Evolutionary conservation across 2,797 vertebrate species (phyloP), one percentile per base, ranked within the genome.

Genomic region (Microtus californicus): DNA sequence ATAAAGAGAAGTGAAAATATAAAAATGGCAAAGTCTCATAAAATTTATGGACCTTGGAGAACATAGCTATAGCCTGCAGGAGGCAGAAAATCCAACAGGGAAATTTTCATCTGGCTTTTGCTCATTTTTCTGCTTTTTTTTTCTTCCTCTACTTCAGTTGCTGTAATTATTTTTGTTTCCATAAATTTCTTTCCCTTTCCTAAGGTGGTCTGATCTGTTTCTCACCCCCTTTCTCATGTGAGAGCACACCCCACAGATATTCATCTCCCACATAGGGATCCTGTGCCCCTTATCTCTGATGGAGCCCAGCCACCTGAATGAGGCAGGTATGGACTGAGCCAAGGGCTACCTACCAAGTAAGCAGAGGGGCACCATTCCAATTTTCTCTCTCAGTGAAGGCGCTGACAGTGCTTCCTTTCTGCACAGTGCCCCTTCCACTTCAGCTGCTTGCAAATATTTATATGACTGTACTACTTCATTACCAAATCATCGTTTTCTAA

Each of bases 131-230:
- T 74, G 61, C n/a, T 81, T 73, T 67, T 40, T 34, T 45, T 65
- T 76, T 40, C 8, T 4, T 4, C 27, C 25, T 94, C 54, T 67
- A 45, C 67, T 85, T 81, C 31, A 56, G 23, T 93, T 37, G 2
- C 29, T 87, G 0, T 79, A 77, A 97, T 93, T 85, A 90, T 90
- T 86, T 92, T 92, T 74, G 34, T 78, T 82, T 40, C 78, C 89
- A 74, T 67, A 87, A 85, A 95, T 92, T 78, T 86, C 29, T 12
- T 93, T 76, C 77, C n/a, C 37, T 90, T 92, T 80, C 73, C 71
- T 90, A 89, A 86, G 40, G 92, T 91, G 73, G 43, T 56, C 65
- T 73, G 74, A 34, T 92, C 19, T 90, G 31, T 61, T 96, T 91
- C 65, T 48, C 74, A 13, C 71, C 89, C 13, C 80, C 67, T 59